phyloP scores from a whole-genome alignment of 2,888 invertebrate species.

The Vesta saturnalis region DNA sequence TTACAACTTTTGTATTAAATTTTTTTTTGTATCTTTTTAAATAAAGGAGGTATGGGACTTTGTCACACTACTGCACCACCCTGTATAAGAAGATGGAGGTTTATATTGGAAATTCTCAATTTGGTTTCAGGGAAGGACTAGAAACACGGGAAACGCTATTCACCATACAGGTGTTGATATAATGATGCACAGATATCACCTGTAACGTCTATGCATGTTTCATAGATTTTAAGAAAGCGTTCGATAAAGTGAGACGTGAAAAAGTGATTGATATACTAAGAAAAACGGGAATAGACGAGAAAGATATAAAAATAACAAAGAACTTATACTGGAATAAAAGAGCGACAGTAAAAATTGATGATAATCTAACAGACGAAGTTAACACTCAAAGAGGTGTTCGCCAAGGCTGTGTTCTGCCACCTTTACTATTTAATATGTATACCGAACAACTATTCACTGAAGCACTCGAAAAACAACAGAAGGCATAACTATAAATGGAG shows the following conservation, averaged over 20 bases:
- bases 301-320: conserved; percentile 11
- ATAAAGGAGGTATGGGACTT: too few species aligned
- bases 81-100: conserved; percentile 33
- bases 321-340: neutral
- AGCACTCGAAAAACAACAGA: neutral
- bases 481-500: neutral
- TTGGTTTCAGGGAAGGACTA: neutral
- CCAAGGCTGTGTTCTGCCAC: neutral
- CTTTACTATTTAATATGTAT: neutral
- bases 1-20: too few species aligned
- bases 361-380: too few species aligned
- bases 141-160: neutral
- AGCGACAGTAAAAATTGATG: neutral
- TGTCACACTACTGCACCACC: too few species aligned
- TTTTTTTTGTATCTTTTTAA: too few species aligned
- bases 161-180: conserved; percentile 14
- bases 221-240: neutral
- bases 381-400: too few species aligned
- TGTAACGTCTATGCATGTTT: neutral
- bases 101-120: conserved; percentile 20
- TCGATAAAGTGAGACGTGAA: conserved; percentile 25
- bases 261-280: conserved; percentile 27
- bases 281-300: neutral
- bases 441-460: neutral
- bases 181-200: conserved; percentile 32